Conservation (phyloP, 2,797 vertebrate genomes). For the Chaenodraco wilsoni region DNA sequence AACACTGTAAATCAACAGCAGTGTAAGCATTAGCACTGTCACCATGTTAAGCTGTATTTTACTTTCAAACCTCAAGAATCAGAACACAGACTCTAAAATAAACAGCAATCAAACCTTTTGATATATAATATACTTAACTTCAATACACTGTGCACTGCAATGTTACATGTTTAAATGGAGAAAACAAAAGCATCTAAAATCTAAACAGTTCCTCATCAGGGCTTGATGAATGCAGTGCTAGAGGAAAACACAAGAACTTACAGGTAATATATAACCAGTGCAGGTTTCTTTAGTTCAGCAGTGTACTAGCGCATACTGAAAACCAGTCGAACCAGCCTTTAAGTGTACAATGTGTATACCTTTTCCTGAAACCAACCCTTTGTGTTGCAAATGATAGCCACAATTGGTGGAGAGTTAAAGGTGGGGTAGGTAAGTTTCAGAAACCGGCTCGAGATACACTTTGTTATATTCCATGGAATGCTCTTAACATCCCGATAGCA, state of each 20-base stretch:
- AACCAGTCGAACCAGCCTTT: background rate
- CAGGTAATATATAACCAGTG: slow-evolving; percentile 7
- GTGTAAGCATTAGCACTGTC: slow-evolving; percentile 43
- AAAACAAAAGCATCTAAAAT: slow-evolving; percentile 4
- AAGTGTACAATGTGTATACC: too few relatives aligned
- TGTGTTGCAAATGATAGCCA: too few relatives aligned
- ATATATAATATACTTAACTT: background rate
- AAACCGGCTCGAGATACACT: too few relatives aligned
- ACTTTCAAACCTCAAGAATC: slow-evolving; percentile 21
- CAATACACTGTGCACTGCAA: background rate
- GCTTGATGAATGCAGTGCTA: slow-evolving; percentile 7
- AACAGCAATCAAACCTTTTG: slow-evolving; percentile 3
- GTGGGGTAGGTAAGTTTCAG: too few relatives aligned
- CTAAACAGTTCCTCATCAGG: slow-evolving; percentile 5
- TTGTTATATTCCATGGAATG: too few relatives aligned
- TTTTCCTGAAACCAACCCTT: too few relatives aligned
- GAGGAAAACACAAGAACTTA: background rate
- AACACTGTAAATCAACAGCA: slow-evolving; percentile 45
- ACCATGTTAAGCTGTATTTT: slow-evolving; percentile 25
- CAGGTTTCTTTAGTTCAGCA: background rate
- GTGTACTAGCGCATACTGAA: background rate
- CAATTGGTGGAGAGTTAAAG: too few relatives aligned
- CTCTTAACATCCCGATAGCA: too few relatives aligned
- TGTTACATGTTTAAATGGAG: background rate
- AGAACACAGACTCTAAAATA: slow-evolving; percentile 14